phyloP scores from a whole-genome alignment of 2,888 invertebrate species.

The Temnothorax unifasciatus region DNA sequence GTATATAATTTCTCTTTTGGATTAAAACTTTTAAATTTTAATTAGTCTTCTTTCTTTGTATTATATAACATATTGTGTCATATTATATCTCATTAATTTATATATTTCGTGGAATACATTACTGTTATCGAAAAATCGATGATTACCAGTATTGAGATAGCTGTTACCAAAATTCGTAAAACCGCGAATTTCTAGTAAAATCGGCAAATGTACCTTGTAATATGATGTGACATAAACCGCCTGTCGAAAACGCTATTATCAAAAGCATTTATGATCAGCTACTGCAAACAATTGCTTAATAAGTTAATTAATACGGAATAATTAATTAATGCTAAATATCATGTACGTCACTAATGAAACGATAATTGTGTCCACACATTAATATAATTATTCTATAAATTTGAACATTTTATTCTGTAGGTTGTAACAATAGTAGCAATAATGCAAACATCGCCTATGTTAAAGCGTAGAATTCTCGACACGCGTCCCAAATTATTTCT shows the following conservation, averaged over 20 bases:
- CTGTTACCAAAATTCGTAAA: not conserved
- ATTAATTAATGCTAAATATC: slow-evolving; percentile 23
- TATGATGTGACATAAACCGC: not conserved
- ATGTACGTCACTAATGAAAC: not conserved
- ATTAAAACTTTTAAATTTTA: not conserved
- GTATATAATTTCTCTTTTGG: not conserved
- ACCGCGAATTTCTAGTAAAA: not conserved
- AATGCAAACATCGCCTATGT: not conserved
- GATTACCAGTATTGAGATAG: not conserved
- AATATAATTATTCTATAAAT: not conserved
- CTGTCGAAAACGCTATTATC: slow-evolving; percentile 9
- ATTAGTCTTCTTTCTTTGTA: not conserved
- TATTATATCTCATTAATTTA: not conserved
- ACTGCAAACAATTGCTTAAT: not conserved
- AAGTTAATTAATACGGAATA: slow-evolving; percentile 20
- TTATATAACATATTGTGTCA: not conserved
- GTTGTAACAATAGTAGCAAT: not conserved
- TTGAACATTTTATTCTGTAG: not conserved
- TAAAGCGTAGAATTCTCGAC: not conserved
- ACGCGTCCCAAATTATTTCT: not conserved
- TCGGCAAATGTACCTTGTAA: not conserved
- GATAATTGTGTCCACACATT: not conserved
- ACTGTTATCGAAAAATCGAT: not conserved
- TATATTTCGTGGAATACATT: not conserved
- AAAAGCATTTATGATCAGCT: not conserved